phyloP scores from a whole-genome alignment of 1,140 invertebrate species.

The Orchestia grillus region DNA sequence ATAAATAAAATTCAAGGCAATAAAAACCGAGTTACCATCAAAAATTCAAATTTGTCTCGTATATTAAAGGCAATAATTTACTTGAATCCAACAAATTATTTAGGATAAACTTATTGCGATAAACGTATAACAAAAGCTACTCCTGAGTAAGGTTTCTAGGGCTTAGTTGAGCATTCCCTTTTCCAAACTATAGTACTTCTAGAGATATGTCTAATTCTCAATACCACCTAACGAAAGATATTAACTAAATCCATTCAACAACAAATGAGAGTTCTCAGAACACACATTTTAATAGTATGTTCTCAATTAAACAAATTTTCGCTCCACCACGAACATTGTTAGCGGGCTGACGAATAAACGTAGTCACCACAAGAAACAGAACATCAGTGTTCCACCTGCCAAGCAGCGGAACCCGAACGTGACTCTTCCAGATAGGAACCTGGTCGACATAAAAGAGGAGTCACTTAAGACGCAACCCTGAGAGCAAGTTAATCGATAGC shows the following conservation, averaged over 20 bases:
- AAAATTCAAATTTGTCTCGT: neutral
- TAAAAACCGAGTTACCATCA: neutral
- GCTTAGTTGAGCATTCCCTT: neutral
- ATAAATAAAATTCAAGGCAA: neutral
- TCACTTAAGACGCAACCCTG: slow-evolving; percentile 28
- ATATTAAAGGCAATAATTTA: neutral
- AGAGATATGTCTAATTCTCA: neutral
- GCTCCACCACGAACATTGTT: no score
- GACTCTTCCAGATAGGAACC: slow-evolving; percentile 20
- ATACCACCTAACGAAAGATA: no score
- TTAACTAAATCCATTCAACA: no score
- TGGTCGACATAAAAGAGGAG: neutral
- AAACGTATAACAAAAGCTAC: neutral
- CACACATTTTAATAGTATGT: no score
- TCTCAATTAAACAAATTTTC: no score
- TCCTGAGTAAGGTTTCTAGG: neutral
- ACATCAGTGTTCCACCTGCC: neutral
- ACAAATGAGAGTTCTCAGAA: no score
- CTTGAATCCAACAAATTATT: neutral
- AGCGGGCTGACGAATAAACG: neutral
- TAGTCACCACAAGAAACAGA: neutral
- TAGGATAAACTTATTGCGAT: neutral
- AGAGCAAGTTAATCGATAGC: slow-evolving; percentile 26
- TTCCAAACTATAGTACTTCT: neutral
- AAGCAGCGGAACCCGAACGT: neutral